Percentiles rank a stretch among this genome's conserved stretches.
Evolutionary conservation across 1,140 invertebrate genomes (phyloP).

Genomic region (Ceratina japonica): DNA sequence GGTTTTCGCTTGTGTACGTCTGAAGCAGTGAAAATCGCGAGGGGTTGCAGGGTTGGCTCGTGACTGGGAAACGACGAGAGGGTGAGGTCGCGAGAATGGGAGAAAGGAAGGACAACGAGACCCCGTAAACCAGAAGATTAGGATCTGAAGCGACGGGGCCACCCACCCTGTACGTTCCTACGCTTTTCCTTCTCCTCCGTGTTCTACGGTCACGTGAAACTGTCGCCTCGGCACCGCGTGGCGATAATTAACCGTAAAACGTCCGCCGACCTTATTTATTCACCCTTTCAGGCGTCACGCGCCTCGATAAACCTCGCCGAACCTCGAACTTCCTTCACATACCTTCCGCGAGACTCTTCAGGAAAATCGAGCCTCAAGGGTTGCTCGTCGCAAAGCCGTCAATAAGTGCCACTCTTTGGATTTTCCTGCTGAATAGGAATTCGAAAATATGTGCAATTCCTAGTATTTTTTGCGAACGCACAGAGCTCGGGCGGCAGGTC

Average conservation of each 20-base stretch:
- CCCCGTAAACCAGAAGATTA: constrained; percentile 75
- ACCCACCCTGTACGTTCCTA: constrained; percentile 71
- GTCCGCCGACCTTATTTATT: constrained; percentile 68
- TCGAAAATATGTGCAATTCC: no score
- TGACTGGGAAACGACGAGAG: constrained; percentile 18
- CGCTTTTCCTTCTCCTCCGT: constrained; percentile 53
- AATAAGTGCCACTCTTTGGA: no score
- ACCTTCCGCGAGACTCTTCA: no score
- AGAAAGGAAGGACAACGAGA: constrained; percentile 65
- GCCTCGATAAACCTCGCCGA: not conserved
- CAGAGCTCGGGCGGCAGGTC: no score
- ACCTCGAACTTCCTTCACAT: no score
- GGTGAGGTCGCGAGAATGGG: constrained; percentile 52
- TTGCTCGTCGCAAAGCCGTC: no score
- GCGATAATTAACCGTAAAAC: constrained; percentile 75
- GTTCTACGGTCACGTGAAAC: constrained; percentile 50
- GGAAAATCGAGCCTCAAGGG: no score
- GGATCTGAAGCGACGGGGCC: constrained; percentile 72
- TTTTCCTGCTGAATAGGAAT: no score
- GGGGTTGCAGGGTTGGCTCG: constrained; percentile 8
- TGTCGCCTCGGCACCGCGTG: constrained; percentile 53
- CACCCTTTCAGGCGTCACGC: constrained; percentile 55
- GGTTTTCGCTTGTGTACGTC: no score
- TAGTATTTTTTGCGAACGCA: no score
- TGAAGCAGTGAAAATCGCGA: no score